Conservation (phyloP, 2,797 vertebrate species). For the Microctenopoma lineatum region DNA sequence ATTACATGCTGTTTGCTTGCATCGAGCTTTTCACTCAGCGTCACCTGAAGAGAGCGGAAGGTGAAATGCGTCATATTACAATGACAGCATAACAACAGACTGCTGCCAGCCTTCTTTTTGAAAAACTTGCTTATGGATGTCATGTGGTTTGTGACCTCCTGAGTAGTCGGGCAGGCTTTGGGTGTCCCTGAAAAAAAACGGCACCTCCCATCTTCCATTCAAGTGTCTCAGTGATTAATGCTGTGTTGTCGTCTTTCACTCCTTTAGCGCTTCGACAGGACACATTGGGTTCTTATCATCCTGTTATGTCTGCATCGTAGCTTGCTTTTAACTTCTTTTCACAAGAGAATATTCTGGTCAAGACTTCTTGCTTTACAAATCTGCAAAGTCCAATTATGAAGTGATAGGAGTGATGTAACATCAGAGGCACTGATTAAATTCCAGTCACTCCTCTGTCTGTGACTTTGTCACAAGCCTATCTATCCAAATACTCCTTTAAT, state of each 20-base stretch:
- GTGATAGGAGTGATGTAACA: slow-evolving; percentile 38
- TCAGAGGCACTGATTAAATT: slow-evolving; percentile 46
- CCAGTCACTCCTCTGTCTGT: slow-evolving; percentile 30
- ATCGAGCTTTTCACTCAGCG: slow-evolving; percentile 32
- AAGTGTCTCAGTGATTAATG: slow-evolving; percentile 39
- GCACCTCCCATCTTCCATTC: background rate
- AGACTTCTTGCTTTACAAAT: slow-evolving; percentile 21
- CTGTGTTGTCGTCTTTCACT: slow-evolving; percentile 30
- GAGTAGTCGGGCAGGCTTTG: background rate
- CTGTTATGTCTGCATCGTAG: slow-evolving; percentile 1
- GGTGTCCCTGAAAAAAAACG: slow-evolving; percentile 10
- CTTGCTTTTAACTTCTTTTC: slow-evolving; percentile 11
- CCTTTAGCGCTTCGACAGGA: slow-evolving; percentile 16
- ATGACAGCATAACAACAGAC: slow-evolving; percentile 24
- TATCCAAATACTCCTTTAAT: slow-evolving; percentile 62
- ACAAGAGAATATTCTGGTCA: background rate
- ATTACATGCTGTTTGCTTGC: slow-evolving; percentile 25
- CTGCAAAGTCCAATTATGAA: slow-evolving; percentile 23
- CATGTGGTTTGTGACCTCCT: slow-evolving; percentile 35
- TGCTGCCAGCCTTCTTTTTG: background rate
- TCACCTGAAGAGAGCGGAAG: slow-evolving; percentile 20
- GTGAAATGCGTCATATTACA: slow-evolving; percentile 24
- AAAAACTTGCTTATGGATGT: slow-evolving; percentile 22
- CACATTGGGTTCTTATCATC: slow-evolving; percentile 11
- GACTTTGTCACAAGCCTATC: slow-evolving; percentile 47